Evolutionary conservation across 2,113 vertebrate genomes (phyloP), one percentile per base, ranked within the genome.

Genomic region (Lota lota): DNA sequence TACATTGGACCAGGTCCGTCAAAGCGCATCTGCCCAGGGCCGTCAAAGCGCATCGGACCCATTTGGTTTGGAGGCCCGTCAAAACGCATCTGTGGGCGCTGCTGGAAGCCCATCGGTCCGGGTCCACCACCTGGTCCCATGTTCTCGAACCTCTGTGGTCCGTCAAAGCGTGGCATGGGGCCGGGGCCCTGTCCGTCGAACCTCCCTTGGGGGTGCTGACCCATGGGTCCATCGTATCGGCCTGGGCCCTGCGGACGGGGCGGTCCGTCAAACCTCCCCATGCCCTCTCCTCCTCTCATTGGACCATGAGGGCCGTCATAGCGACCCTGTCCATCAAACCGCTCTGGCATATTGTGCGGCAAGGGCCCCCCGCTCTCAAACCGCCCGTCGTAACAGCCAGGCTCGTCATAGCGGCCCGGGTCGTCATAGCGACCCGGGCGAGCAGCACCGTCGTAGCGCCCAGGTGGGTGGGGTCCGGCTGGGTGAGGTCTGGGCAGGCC

Each of bases 1-100:
- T 93, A 90, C 57, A 90, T 84, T 68, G 77, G 94, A 96, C 74
- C 94, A 40, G 90, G 88, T 54, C 93, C 93, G 2, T 96, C 96
- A 67, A 94, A 96, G 58, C 91, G 90, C 17, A 81, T 75, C 0
- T 75, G 72, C 0, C 88, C 88, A 5, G 93, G 91, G 0, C 72
- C 84, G 0, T 91, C 92, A 6, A 89, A 89, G 90, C 93, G 82
- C 78, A 93, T 90, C 22, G 92, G 90, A 0, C 86, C 83, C 67
- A 87, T 79, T 6, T 82, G 84, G 71, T 90, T 90, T 0, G 87
- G 87, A 28, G 87, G 72, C 3, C 80, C 77, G 0, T 90, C 87
- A 0, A 87, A 90, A 21, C 51, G 78, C 1, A 64, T 1, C 0
- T 79, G 80, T 1, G 40, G 40, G 7, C 67, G 56, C 59, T 76